Evolutionary conservation across 2,888 invertebrate genomes (phyloP), one percentile per base, ranked within the genome.

Genomic region (Oscheius sp.): DNA sequence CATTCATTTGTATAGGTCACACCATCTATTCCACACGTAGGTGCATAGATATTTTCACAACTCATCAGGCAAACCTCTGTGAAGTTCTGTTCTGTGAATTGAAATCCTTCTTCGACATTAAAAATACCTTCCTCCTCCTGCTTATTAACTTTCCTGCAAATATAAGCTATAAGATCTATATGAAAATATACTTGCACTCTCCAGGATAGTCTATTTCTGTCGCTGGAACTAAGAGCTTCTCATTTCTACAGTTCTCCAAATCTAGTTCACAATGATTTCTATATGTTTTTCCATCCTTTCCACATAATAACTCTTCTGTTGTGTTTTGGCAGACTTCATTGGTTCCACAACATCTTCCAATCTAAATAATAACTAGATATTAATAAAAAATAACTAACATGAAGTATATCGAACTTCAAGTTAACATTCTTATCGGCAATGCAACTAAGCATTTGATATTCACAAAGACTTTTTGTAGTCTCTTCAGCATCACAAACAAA

Each of bases 401-500:
- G 80, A 54, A 81, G 73, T 33, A 71, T 68, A n/a, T 80, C 80
- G n/a, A 83, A 70, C 50, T 83, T 83, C 17, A 83, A 74, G 24
- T 81, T 82, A 47, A 78, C 77, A 22, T 81, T 80, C 26, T 73
- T 62, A 24, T 84, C 78, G 51, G 82, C 79, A 24, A 83, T 77
- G 61, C 83, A 83, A 6, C 77, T 77, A 8, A 83, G 67, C 82
- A 83, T 82, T 41, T 84, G 77, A 67, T 80, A 83, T 68, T 83
- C 83, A 63, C 83, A 83, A n/a, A 74, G 66, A 12, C 80, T 76
- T 59, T 77, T 73, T 8, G 81, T 82, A 0, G 68, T 76, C 12
- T 78, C 82, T 38, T 78, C 79, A 50, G 81, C 80, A 41, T 82
- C 74, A 51, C 83, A 83, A 1, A 84, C 75, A 66, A 80, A 83